Percentiles rank a stretch among this genome's conserved stretches.
Conservation (phyloP, 2,797 vertebrate genomes). For the Myotis findleyi region DNA sequence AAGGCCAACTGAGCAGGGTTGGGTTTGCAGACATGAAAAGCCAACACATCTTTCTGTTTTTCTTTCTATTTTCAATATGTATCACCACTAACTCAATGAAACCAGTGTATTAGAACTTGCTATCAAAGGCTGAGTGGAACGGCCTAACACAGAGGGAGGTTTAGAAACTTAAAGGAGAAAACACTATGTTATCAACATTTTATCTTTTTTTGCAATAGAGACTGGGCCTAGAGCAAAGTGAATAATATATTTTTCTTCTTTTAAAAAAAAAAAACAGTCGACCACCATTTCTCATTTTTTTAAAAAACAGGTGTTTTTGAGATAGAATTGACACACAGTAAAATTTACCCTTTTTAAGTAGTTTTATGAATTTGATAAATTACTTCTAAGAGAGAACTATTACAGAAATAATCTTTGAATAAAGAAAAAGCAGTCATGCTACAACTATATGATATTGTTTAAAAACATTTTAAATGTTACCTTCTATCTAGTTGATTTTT, state of each 20-base stretch:
- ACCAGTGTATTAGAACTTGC: neutral
- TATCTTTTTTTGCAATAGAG: neutral
- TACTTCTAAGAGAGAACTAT: neutral
- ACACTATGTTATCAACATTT: neutral
- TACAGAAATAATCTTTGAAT: neutral
- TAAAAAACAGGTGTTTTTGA: neutral
- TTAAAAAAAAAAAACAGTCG: neutral
- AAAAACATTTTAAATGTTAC: neutral
- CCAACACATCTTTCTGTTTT: neutral
- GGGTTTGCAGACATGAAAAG: conserved; percentile 23
- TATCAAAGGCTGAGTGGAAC: neutral
- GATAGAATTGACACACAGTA: neutral
- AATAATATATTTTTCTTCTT: neutral
- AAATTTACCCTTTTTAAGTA: neutral
- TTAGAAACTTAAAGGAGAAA: neutral
- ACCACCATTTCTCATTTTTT: neutral
- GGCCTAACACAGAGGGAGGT: neutral
- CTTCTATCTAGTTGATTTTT: neutral
- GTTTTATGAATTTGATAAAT: conserved; percentile 2
- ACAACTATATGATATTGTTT: neutral
- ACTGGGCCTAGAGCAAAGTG: neutral
- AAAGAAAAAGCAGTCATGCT: neutral
- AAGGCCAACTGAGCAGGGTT: neutral
- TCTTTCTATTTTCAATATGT: neutral
- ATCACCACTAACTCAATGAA: neutral